phyloP scores from a whole-genome alignment of 2,797 vertebrate genomes.

The Eulemur coronatus region DNA sequence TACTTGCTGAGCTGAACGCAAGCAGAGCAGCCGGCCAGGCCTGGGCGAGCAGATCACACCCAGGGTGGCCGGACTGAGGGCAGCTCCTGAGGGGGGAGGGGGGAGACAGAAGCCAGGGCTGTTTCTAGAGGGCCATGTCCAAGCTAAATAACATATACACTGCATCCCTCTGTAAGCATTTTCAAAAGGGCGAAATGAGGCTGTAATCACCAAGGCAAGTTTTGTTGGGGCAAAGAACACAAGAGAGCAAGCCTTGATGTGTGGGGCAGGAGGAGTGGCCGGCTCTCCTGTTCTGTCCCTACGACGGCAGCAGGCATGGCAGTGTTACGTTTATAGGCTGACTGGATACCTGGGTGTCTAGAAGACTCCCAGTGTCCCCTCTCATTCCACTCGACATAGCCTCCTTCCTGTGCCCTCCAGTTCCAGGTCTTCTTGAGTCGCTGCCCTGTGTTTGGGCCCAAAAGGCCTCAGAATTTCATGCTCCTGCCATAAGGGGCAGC shows the following conservation, averaged over 20 bases:
- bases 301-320: background rate
- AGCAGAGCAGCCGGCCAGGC: background rate
- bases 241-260: background rate
- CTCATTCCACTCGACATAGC: background rate
- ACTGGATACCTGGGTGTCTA: background rate
- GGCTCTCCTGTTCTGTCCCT: background rate
- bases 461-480: background rate
- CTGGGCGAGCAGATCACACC: background rate
- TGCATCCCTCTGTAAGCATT: background rate
- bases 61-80: background rate
- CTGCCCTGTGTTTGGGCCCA: background rate
- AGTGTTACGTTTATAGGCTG: background rate
- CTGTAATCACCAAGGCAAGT: background rate
- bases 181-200: background rate
- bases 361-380: background rate
- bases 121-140: background rate
- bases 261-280: background rate
- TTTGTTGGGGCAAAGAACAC: background rate
- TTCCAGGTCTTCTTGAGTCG: background rate
- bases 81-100: background rate
- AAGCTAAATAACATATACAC: background rate
- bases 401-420: background rate
- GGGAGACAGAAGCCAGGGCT: background rate
- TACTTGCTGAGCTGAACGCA: background rate
- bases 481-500: background rate